Base-by-base conservation (phyloP, 1,140 invertebrate genomes). In the Drosophila elegans region DNA sequence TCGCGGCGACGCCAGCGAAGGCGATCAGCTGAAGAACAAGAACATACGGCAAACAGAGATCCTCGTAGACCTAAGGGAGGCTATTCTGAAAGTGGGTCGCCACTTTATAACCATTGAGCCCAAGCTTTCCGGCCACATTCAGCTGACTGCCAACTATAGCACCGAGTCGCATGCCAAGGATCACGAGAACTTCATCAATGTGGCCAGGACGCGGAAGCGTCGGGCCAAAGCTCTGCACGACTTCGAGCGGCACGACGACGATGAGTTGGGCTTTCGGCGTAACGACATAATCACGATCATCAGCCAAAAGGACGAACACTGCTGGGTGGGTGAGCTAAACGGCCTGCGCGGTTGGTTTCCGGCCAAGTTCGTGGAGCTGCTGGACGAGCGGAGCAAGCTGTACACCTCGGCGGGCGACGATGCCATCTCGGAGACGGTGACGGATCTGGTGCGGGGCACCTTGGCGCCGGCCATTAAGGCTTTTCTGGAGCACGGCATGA, bases 251-350 rank as follows among this genome's bases (percentile, higher is more conserved):
- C 97, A 99, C 91, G 99, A 99, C 93, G 98, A 99, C 91, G 98
- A 99, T 94, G 99, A 99, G 93, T 93, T 99, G 27, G 98, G 98
- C 32, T 99, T 99, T 93, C 94, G 98, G 52, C 98, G 98, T 93
- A 99, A 99, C 94, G 98, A 99, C 93, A 98, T 99, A 13, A 99
- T 99, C 45, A 99, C 97, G 48, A 97, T 99, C 38, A 96, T 99
- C 29, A 99, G 97, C 88, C 98, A 98, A 91, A 98, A 98, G 92
- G 99, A 99, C 94, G 99, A 99, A 92, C 98, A 99, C 93, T 99
- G 99, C 93, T 99, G 99, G 99, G 96, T 99, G 71, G 99, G 99
- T 49, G 99, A 99, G 93, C 93, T 99, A 2, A 99, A 99, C 95
- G 99, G 99, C 2, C 93, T 99, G 36, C 94, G 97, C 92, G 99